Conservation (phyloP, 2,888 invertebrate genomes). For the Yponomeuta malinellus region DNA sequence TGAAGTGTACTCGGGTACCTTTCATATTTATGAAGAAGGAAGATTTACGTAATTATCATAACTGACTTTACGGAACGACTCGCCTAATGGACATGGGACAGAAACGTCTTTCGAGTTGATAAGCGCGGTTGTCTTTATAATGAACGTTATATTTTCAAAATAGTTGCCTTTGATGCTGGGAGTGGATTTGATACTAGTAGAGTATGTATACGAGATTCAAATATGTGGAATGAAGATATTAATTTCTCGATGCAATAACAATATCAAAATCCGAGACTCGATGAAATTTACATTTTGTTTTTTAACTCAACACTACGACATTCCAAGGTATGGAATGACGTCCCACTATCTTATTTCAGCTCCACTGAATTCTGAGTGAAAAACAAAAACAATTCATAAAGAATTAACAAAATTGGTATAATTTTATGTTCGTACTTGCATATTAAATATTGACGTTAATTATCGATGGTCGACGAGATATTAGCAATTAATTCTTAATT, state of each 20-base stretch:
- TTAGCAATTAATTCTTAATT: constrained; percentile 17
- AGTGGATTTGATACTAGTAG: background rate
- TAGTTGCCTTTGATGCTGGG: constrained; percentile 14
- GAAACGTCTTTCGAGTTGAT: constrained; percentile 29
- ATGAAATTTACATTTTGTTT: background rate
- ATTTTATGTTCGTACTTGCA: constrained; percentile 24
- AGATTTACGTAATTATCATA: constrained; percentile 63
- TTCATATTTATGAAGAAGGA: constrained; percentile 64
- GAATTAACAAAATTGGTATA: background rate
- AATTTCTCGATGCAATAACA: background rate
- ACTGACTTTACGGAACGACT: constrained; percentile 52
- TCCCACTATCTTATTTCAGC: background rate
- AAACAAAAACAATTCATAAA: background rate
- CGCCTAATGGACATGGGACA: constrained; percentile 38
- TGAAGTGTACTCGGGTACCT: constrained; percentile 26
- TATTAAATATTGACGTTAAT: background rate
- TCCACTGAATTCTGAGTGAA: background rate
- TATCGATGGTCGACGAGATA: constrained; percentile 15
- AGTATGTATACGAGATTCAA: background rate
- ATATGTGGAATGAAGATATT: background rate
- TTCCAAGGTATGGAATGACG: background rate
- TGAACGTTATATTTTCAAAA: constrained; percentile 35
- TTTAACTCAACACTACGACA: background rate
- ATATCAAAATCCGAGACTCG: background rate
- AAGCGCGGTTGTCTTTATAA: constrained; percentile 33